Evolutionary conservation across 2,113 vertebrate genomes (phyloP).

Genomic region (Rhinolophus ferrumequinum): DNA sequence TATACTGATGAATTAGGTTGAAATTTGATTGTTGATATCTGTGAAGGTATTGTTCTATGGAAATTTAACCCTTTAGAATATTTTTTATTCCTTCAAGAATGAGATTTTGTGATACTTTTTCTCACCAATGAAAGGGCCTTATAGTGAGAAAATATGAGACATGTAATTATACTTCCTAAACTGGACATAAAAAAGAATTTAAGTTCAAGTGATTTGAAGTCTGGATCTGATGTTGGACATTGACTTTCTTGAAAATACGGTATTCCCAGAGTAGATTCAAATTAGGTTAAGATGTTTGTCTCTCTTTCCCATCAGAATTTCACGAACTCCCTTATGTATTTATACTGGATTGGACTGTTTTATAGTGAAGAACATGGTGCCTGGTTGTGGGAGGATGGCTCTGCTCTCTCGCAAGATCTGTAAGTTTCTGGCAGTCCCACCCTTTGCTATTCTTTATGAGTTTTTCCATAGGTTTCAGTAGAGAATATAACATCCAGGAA

Average conservation of each 20-base stretch:
- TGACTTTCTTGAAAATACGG: not conserved
- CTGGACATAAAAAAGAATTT: not conserved
- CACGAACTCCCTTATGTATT: accelerated
- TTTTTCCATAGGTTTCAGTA: not conserved
- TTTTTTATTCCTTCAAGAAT: not conserved
- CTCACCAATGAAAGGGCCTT: too few relatives aligned
- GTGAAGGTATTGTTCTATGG: not conserved
- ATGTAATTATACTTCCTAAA: too few relatives aligned
- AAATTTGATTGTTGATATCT: not conserved
- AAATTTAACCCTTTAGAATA: not conserved
- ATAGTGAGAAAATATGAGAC: not conserved
- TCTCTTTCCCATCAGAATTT: constrained; percentile 29
- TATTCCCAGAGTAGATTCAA: not conserved
- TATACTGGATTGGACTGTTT: constrained; percentile 59
- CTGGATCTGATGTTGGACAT: not conserved
- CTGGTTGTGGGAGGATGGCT: constrained; percentile 62
- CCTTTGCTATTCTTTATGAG: not conserved
- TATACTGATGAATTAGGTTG: not conserved
- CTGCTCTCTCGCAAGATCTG: not conserved
- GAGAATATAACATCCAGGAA: not conserved
- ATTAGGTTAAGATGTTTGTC: not conserved
- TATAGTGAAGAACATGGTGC: not conserved
- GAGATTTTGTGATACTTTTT: not conserved
- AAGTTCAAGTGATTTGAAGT: not conserved
- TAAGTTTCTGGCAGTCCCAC: constrained; percentile 7